Evolutionary conservation across 2,888 invertebrate species (phyloP).

Genomic region (Dorcus hopei): DNA sequence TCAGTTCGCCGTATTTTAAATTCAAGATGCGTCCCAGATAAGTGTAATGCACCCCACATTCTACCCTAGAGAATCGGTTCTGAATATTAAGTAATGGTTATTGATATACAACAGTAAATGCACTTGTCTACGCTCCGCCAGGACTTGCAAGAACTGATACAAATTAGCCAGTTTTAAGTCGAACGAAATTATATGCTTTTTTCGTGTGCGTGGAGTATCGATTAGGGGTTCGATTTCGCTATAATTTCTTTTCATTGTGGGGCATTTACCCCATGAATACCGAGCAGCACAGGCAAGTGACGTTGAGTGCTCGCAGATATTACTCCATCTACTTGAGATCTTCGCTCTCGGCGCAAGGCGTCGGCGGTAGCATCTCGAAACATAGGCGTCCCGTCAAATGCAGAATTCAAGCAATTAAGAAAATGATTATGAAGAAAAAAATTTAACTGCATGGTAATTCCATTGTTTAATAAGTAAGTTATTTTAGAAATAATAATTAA

Average conservation of each 20-base stretch:
- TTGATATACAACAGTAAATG: neutral
- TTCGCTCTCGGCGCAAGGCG: slow-evolving; percentile 12
- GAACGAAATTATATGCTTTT: too few species aligned
- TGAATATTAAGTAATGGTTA: neutral
- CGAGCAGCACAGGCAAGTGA: slow-evolving; percentile 37
- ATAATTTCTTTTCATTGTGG: slow-evolving; percentile 12
- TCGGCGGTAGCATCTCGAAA: neutral
- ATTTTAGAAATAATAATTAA: too few species aligned
- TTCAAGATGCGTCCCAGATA: neutral
- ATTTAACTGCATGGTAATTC: too few species aligned
- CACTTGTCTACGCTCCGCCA: too few species aligned
- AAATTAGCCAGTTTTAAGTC: neutral
- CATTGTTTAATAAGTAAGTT: too few species aligned
- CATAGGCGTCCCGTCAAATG: slow-evolving; percentile 7
- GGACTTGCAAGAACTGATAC: neutral
- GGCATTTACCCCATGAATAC: slow-evolving; percentile 33
- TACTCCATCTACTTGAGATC: slow-evolving; percentile 28
- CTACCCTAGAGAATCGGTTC: neutral
- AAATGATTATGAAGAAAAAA: too few species aligned
- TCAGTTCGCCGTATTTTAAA: neutral
- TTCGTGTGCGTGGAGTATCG: slow-evolving; percentile 1
- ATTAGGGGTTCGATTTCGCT: slow-evolving; percentile 11
- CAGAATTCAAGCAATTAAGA: neutral
- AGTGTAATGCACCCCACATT: neutral
- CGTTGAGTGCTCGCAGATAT: slow-evolving; percentile 40